Percentiles rank a stretch among this genome's conserved stretches.
phyloP scores from a whole-genome alignment of 2,797 vertebrate species.

The Somateria mollissima region DNA sequence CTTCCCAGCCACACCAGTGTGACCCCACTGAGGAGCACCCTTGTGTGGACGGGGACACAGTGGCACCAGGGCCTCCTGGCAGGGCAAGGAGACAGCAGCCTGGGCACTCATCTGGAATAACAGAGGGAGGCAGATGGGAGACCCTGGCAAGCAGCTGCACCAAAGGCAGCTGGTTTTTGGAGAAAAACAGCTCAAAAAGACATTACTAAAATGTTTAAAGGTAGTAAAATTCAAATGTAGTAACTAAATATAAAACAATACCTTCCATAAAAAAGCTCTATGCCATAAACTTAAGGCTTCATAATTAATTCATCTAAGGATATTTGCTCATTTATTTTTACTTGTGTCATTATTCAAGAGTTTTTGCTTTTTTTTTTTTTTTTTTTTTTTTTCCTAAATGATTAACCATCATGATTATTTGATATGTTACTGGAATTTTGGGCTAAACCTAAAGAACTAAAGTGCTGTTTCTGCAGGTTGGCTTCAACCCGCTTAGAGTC shows the following conservation, averaged over 20 bases:
- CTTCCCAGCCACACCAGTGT: neutral
- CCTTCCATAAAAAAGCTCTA: neutral
- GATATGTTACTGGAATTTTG: neutral
- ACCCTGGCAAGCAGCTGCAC: neutral
- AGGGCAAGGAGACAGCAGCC: neutral
- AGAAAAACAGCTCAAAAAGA: neutral
- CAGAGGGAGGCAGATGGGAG: neutral
- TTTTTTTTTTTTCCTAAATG: neutral
- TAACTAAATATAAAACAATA: neutral
- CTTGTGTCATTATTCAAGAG: neutral
- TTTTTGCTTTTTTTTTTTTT: neutral
- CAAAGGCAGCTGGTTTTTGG: neutral
- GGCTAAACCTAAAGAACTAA: neutral
- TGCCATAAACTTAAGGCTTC: neutral
- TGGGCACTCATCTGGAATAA: neutral
- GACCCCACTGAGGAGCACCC: no score
- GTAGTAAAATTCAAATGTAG: neutral
- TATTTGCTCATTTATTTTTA: neutral
- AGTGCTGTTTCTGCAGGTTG: constrained; percentile 81
- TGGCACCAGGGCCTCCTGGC: neutral
- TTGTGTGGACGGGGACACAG: neutral
- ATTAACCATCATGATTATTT: neutral
- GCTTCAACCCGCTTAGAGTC: constrained; percentile 88
- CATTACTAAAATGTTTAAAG: neutral
- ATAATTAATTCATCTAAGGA: neutral